Conservation (phyloP, 2,888 invertebrate genomes). For the Xestobium rufovillosum region DNA sequence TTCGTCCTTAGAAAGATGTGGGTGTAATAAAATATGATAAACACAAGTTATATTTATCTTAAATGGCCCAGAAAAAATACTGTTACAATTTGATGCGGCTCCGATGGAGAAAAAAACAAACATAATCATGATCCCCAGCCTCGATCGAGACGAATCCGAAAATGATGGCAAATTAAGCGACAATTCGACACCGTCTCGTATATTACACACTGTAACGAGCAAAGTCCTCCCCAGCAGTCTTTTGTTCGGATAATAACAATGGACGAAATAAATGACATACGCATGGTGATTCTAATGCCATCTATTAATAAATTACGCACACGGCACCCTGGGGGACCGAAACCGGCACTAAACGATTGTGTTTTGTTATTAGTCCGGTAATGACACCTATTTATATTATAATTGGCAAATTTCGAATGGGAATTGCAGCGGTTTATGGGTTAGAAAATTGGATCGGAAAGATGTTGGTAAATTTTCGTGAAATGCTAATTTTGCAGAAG, state of each 20-base stretch:
- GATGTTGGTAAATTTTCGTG: too few species aligned
- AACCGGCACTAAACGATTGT: conserved; percentile 43
- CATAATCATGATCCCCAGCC: not conserved
- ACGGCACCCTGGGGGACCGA: conserved; percentile 39
- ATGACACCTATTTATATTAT: conserved; percentile 47
- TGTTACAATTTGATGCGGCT: too few species aligned
- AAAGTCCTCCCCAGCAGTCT: conserved; percentile 27
- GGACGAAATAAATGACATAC: conserved; percentile 39
- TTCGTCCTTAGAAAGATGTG: too few species aligned
- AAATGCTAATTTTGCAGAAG: too few species aligned
- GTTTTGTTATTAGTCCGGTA: conserved; percentile 44
- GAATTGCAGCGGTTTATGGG: conserved; percentile 35
- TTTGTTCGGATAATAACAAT: conserved; percentile 33
- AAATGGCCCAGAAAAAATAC: too few species aligned
- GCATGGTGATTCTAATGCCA: conserved; percentile 38
- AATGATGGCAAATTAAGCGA: conserved; percentile 18
- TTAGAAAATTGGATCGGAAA: conserved; percentile 41
- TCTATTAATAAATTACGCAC: conserved; percentile 45
- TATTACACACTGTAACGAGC: conserved; percentile 17
- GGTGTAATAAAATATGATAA: too few species aligned
- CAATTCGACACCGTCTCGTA: conserved; percentile 29
- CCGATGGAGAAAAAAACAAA: too few species aligned
- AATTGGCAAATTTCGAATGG: conserved; percentile 44
- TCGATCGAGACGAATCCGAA: conserved; percentile 23
- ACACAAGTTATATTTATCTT: too few species aligned